Base-by-base conservation (phyloP, 2,797 vertebrate genomes). In the Jordanella pulchra region DNA sequence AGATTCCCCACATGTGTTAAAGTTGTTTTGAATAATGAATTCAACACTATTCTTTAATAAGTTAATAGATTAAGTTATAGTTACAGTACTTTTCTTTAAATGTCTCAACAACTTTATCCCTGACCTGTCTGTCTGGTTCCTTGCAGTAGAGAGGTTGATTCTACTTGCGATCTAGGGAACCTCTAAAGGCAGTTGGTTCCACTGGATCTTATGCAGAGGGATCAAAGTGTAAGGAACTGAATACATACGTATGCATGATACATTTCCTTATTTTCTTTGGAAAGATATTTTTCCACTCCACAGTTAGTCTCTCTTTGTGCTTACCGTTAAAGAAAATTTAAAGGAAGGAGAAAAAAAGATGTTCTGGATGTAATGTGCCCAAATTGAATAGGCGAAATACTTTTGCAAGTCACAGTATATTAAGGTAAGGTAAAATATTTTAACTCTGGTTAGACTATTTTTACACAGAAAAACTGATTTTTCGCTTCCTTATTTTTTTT, bases 401-500 rank as follows among this genome's bases (percentile, higher is more conserved):
- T 23, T 60, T 23, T 35, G 30, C 17, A 32, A 32, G 7, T 9
- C 0, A 0, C 18, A 35, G 30, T 21, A 32, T 6, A 35, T 4
- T 5, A 30, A 75, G 58, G 25, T 23, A 21, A 12, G 72, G n/a
- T n/a, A 11, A 39, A 69, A 35, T 63, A 74, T 64, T 13, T 35
- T 58, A 48, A 27, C 73, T 74, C 56, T 76, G 25, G 17, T 60
- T 32, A 63, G 11, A n/a, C n/a, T n/a, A n/a, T n/a, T 51, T 65
- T 30, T 45, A 65, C 18, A 51, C 0, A 54, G 28, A 4, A 28
- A 66, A 66, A 65, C 42, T 50, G 55, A 21, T 35, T 65, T 71
- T 42, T 56, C 25, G 13, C n/a, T 47, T 4, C 25, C 7, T 23
- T 55, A 72, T 80, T 69, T 73, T 15, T 56, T 47, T 83, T 30